Evolutionary conservation across 2,888 invertebrate genomes (phyloP), one percentile per base, ranked within the genome.

Genomic region (Eilema sororculum): DNA sequence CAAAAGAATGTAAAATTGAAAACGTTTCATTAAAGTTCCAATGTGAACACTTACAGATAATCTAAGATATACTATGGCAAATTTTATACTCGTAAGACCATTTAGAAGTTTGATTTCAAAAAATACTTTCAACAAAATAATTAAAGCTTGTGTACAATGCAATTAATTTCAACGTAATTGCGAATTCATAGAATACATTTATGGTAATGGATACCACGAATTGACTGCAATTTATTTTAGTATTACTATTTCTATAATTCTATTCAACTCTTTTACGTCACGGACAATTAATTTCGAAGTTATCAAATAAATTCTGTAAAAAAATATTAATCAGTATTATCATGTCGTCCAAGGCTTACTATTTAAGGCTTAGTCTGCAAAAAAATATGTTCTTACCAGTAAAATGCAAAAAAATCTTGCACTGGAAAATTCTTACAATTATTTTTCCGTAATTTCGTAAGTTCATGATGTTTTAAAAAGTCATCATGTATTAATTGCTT

Each of bases 81-180:
- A n/a, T n/a, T n/a, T n/a, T n/a, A n/a, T n/a, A n/a, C n/a, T n/a
- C n/a, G n/a, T n/a, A 20, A n/a, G 9, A n/a, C 8, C 6, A 1
- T 20, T n/a, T 20, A 1, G 13, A 67, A 52, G 20, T 24, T 61
- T 5, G 16, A n/a, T 46, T 28, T 24, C 33, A n/a, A 24, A 20
- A 41, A 57, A 41, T 56, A 25, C 24, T 57, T 57, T 68, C 20
- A 30, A 58, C 62, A 62, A 68, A n/a, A 63, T 56, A 57, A 68
- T 28, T 63, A 25, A 41, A 8, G 16, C 37, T 37, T 28, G 41
- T 28, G 41, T 33, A 37, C n/a, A 9, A 41, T 8, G 9, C 22
- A 58, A 63, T 68, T 57, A 41, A 63, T 63, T 68, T 30, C 4
- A 20, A 28, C 46, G 24, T 20, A 24, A 33, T 65, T 41, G 25